These are phyloP conservation scores for Galleria mellonella DNA, from an alignment of 1,140 invertebrate species.

Conservation along the genomic window DNA sequence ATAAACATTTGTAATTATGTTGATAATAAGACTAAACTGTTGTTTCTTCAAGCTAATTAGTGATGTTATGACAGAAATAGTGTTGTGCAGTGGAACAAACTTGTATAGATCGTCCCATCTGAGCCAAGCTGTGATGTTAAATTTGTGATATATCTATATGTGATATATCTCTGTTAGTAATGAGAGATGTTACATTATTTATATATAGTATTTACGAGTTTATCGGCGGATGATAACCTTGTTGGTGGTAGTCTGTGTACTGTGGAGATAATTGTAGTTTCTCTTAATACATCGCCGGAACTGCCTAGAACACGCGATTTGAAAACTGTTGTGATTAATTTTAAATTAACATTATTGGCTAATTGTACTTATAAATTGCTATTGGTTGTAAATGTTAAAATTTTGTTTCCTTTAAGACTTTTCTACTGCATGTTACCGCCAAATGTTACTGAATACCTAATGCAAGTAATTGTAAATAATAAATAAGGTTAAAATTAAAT, in stretches of 20 bases:
- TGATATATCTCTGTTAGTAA: background rate
- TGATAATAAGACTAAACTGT: background rate
- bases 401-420: no score
- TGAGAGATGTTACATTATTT: conserved; percentile 1
- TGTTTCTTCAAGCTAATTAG: background rate
- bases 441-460: no score
- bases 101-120: background rate
- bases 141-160: background rate
- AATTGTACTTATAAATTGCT: conserved; percentile 31
- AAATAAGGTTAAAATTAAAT: no score
- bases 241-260: conserved; percentile 41
- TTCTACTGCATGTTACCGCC: no score
- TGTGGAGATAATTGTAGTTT: conserved; percentile 34
- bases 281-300: conserved; percentile 37
- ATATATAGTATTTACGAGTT: conserved; percentile 18
- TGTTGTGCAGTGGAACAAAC: background rate
- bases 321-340: conserved; percentile 9
- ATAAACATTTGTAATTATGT: no score
- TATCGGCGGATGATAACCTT: conserved; percentile 51
- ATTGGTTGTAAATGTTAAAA: background rate
- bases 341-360: conserved; percentile 27
- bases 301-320: conserved; percentile 67
- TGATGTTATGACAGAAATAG: background rate
- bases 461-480: no score
- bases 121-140: background rate